Evolutionary conservation across 2,888 invertebrate genomes (phyloP), one percentile per base, ranked within the genome.

Genomic region (Amiota minor): DNA sequence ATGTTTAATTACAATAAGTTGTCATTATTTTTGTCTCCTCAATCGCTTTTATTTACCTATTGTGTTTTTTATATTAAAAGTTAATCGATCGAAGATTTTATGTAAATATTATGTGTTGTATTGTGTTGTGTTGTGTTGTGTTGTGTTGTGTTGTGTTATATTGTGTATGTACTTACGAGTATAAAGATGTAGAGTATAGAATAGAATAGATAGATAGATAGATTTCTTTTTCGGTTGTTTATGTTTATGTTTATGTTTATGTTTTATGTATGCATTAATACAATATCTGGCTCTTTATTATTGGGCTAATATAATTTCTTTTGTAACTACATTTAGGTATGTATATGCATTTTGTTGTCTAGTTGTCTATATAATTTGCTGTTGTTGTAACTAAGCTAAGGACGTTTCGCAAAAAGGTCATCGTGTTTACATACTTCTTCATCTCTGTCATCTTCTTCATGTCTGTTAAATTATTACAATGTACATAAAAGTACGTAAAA

Each of bases 351-450:
- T n/a, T n/a, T 64, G 45, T n/a, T 64, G n/a, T n/a, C n/a, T n/a
- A n/a, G n/a, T n/a, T n/a, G 1, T 20, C 16, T 20, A 55, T 55
- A 18, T 6, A 6, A 6, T 35, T 6, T 35, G 69, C 23, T 71
- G 46, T 73, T 55, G 61, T 68, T 67, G 70, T 76, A 78, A 79
- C 81, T 86, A 86, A 85, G 86, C 84, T 84, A 83, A 84, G 84
- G 84, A 84, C 85, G 86, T 85, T 83, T 84, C 77, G 79, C 80
- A 84, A 86, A 80, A 83, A 84, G 85, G 86, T 86, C 81, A 84
- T 83, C 77, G 76, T 81, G 77, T 82, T 70, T 69, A 69, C n/a
- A n/a, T n/a, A n/a, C 56, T 71, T 73, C 70, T 76, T 73, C 71
- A 69, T 68, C 65, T 35, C 16, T 69, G 20, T 71, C 55, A 61